A percentile compares a stretch with the other conserved stretches of the same genome.
Evolutionary conservation across 1,140 invertebrate species (phyloP).

Genomic region (Drosophila kikkawai): DNA sequence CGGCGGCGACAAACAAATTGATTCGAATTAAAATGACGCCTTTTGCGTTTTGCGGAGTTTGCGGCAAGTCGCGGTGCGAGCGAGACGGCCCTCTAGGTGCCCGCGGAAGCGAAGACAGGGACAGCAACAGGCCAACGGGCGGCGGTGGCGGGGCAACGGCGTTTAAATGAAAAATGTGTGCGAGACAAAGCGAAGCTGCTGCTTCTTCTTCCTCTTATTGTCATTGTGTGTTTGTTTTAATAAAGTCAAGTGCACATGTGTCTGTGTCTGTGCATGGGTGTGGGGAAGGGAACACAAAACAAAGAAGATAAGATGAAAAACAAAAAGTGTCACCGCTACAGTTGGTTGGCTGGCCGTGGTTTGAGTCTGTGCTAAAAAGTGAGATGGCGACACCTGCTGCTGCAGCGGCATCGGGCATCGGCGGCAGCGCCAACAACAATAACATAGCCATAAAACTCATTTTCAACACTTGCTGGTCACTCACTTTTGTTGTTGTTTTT

Average conservation of each 20-base stretch:
- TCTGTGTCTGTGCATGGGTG: neutral
- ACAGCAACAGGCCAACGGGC: constrained; percentile 14
- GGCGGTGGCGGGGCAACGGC: constrained; percentile 26
- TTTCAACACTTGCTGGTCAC: constrained; percentile 67
- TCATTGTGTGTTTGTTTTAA: constrained; percentile 58
- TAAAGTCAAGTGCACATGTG: constrained; percentile 44
- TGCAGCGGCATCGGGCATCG: constrained; percentile 8
- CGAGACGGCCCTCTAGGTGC: constrained; percentile 19
- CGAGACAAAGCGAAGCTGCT: constrained; percentile 47
- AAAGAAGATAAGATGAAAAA: constrained; percentile 16
- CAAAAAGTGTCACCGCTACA: constrained; percentile 59
- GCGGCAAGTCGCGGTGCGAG: constrained; percentile 14
- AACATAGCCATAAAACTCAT: constrained; percentile 40
- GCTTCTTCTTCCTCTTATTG: neutral
- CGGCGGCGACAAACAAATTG: constrained; percentile 81
- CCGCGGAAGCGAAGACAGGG: neutral
- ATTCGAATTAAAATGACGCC: constrained; percentile 80
- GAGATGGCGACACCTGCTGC: constrained; percentile 78
- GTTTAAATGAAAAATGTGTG: constrained; percentile 69
- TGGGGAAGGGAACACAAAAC: neutral
- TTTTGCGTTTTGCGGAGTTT: constrained; percentile 19
- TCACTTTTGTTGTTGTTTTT: constrained; percentile 28
- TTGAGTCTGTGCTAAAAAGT: constrained; percentile 72
- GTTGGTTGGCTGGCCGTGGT: constrained; percentile 60
- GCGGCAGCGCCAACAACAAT: constrained; percentile 18